These are phyloP conservation scores for Molanna angustata DNA, from an alignment of 2,888 invertebrate genomes.

Conservation along the genomic window DNA sequence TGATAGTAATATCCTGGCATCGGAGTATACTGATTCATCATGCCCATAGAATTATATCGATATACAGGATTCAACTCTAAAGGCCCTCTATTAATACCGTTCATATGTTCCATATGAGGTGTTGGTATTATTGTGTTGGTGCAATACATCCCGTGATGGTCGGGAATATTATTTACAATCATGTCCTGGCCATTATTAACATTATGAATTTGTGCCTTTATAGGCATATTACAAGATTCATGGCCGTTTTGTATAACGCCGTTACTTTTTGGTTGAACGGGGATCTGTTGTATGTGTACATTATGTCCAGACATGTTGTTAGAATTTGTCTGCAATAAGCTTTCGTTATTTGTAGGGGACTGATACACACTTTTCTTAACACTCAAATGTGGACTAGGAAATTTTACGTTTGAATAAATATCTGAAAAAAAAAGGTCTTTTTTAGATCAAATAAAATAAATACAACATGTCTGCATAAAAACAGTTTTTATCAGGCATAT, in stretches of 20 bases:
- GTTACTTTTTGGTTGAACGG: slow-evolving; percentile 11
- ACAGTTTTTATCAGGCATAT: too few species aligned
- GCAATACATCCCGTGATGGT: slow-evolving; percentile 23
- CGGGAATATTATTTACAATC: slow-evolving; percentile 15
- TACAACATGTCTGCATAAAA: too few species aligned
- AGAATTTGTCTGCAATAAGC: background rate
- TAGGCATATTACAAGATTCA: background rate
- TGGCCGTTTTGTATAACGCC: slow-evolving; percentile 18
- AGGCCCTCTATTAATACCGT: slow-evolving; percentile 11
- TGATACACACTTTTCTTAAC: slow-evolving; percentile 20
- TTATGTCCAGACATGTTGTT: slow-evolving; percentile 6
- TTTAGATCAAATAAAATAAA: too few species aligned
- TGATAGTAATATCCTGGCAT: slow-evolving; percentile 41
- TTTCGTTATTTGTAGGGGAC: background rate
- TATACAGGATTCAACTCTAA: slow-evolving; percentile 38
- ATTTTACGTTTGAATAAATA: slow-evolving; percentile 31
- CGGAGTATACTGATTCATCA: slow-evolving; percentile 21
- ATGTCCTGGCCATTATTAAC: slow-evolving; percentile 6
- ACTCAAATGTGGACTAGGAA: slow-evolving; percentile 7
- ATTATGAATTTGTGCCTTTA: slow-evolving; percentile 4
- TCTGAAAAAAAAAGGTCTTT: slow-evolving; percentile 23
- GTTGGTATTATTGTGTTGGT: slow-evolving; percentile 16
- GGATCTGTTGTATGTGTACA: background rate
- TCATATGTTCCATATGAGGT: slow-evolving; percentile 7
- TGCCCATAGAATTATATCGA: slow-evolving; percentile 17